A percentile compares a stretch with the other conserved stretches of the same genome.
These are phyloP conservation scores for Chloromyia formosa DNA, from an alignment of 2,888 invertebrate species.

Conservation along the genomic window DNA sequence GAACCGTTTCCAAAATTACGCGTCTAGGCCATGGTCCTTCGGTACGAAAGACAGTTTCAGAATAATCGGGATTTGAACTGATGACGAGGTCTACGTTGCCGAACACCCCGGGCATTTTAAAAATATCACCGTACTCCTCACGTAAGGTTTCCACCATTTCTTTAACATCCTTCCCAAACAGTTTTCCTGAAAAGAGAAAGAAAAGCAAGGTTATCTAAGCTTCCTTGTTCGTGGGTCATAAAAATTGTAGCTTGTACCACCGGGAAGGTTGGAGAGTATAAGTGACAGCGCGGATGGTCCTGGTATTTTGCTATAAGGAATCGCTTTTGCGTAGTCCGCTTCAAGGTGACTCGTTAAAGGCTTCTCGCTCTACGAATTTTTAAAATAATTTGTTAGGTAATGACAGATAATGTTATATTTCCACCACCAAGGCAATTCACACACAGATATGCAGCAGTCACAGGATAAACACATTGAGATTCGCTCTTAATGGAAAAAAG, in stretches of 20 bases:
- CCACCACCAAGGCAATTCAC: too few relatives aligned
- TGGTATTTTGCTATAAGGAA: constrained; percentile 55
- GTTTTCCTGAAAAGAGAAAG: constrained; percentile 5
- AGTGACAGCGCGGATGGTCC: constrained; percentile 55
- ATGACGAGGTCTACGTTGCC: constrained; percentile 57
- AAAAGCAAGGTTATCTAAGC: too few relatives aligned
- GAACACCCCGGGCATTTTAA: constrained; percentile 57
- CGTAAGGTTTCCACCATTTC: neutral
- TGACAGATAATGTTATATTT: too few relatives aligned
- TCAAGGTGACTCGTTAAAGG: neutral
- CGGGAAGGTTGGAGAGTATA: constrained; percentile 48
- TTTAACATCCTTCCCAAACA: neutral
- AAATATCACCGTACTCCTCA: constrained; percentile 57
- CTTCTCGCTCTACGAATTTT: too few relatives aligned
- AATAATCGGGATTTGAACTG: constrained; percentile 65
- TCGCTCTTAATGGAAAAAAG: too few relatives aligned
- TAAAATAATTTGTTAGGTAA: too few relatives aligned
- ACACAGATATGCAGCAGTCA: too few relatives aligned
- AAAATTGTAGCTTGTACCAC: constrained; percentile 10
- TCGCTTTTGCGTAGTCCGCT: constrained; percentile 51
- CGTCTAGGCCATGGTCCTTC: constrained; percentile 65
- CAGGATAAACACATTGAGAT: too few relatives aligned
- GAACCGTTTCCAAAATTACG: constrained; percentile 59
- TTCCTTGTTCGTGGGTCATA: neutral
- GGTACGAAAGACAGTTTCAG: constrained; percentile 64